Percentiles rank a stretch among this genome's conserved stretches.
These are phyloP conservation scores for Pharmacophagus antenor DNA, from an alignment of 2,888 invertebrate species.

Conservation along the genomic window DNA sequence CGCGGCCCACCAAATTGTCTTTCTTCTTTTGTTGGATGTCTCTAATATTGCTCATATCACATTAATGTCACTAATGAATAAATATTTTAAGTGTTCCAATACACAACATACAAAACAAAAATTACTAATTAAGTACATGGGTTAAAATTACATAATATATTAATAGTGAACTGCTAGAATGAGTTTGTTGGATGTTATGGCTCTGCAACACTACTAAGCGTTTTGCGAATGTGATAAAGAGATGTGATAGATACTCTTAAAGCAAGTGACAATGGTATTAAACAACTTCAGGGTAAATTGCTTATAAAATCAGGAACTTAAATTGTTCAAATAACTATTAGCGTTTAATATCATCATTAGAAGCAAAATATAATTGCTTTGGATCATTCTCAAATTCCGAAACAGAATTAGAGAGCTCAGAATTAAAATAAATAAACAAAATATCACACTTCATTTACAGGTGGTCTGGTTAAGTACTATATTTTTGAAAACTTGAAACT, in stretches of 20 bases:
- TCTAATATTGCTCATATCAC: constrained; percentile 80
- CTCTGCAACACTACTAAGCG: constrained; percentile 50
- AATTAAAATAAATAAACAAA: constrained; percentile 56
- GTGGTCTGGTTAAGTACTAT: constrained; percentile 75
- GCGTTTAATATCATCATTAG: constrained; percentile 15
- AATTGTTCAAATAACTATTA: constrained; percentile 34
- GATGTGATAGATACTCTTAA: constrained; percentile 27
- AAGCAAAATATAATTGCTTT: constrained; percentile 24
- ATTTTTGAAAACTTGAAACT: constrained; percentile 46
- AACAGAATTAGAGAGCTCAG: constrained; percentile 65
- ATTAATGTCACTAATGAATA: constrained; percentile 65
- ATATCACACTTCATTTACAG: constrained; percentile 72
- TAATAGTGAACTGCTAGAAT: constrained; percentile 47
- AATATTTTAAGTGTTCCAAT: constrained; percentile 68
- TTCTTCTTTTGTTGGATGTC: constrained; percentile 59
- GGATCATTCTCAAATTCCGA: constrained; percentile 28
- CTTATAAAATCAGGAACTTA: constrained; percentile 42
- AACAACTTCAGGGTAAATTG: constrained; percentile 7
- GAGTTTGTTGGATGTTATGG: constrained; percentile 55
- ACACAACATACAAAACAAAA: constrained; percentile 72
- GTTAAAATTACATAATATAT: constrained; percentile 51
- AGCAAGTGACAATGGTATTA: constrained; percentile 14
- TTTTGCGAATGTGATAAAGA: constrained; percentile 34
- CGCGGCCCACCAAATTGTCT: constrained; percentile 42
- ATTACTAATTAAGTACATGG: constrained; percentile 79